Percentiles rank a stretch among this genome's conserved stretches.
Evolutionary conservation across 2,113 vertebrate species (phyloP).

Genomic region (Gorsachius goisagi): DNA sequence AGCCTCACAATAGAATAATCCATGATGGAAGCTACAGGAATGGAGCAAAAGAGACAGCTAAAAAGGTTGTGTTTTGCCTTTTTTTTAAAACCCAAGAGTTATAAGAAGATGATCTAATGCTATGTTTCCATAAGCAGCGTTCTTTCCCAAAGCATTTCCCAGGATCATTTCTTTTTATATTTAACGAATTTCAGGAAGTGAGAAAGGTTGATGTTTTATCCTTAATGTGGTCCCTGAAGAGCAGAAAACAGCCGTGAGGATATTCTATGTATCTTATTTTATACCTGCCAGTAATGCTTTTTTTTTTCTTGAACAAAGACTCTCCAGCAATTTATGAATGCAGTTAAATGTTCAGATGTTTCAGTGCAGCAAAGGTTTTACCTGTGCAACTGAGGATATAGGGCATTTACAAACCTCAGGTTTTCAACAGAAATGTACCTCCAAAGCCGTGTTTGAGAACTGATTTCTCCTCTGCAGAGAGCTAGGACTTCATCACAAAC

Average conservation of each 20-base stretch:
- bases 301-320: neutral
- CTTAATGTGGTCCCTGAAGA: neutral
- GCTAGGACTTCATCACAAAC: neutral
- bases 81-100: neutral
- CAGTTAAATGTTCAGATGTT: neutral
- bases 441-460: neutral
- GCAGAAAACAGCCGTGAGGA: neutral
- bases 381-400: neutral
- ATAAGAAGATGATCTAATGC: neutral
- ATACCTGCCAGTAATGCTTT: neutral
- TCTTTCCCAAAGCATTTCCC: neutral
- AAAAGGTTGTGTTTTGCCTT: neutral
- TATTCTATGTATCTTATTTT: neutral
- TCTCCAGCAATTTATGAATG: neutral
- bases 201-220: neutral
- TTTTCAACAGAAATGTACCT: neutral
- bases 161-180: slow-evolving; percentile 17
- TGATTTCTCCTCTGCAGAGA: neutral
- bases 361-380: neutral
- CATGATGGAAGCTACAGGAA: slow-evolving; percentile 18
- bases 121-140: slow-evolving; percentile 2
- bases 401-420: neutral
- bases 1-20: slow-evolving; percentile 44
- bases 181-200: neutral
- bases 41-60: neutral